A percentile compares a stretch with the other conserved stretches of the same genome.
phyloP scores from a whole-genome alignment of 2,888 invertebrate genomes.

The Mechanitis messenoides region DNA sequence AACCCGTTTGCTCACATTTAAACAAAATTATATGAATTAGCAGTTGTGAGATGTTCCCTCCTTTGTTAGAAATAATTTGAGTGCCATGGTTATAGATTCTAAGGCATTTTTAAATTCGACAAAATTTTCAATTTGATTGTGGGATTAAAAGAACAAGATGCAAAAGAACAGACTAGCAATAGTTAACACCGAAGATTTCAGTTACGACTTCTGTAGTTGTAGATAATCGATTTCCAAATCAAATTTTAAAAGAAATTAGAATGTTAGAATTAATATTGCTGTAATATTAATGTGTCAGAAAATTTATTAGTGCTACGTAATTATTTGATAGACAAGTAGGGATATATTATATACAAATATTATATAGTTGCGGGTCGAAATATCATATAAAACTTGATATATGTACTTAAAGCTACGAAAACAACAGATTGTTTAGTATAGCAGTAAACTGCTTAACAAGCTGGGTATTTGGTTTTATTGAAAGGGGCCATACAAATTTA shows the following conservation, averaged over 20 bases:
- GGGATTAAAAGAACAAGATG: constrained; percentile 22
- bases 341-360: constrained; percentile 48
- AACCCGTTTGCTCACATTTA: constrained; percentile 61
- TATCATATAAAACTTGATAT: constrained; percentile 41
- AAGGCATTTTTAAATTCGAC: constrained; percentile 66
- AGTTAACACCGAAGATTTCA: constrained; percentile 10
- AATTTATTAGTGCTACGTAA: constrained; percentile 66
- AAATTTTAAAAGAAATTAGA: not conserved
- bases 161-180: constrained; percentile 13
- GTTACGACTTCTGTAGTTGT: constrained; percentile 1
- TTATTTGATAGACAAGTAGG: constrained; percentile 60
- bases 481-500: constrained; percentile 61
- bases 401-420: constrained; percentile 61
- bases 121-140: constrained; percentile 49
- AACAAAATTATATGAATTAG: constrained; percentile 36
- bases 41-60: constrained; percentile 74
- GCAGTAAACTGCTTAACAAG: constrained; percentile 51
- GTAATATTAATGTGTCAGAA: constrained; percentile 61
- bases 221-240: constrained; percentile 2
- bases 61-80: constrained; percentile 71
- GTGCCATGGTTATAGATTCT: constrained; percentile 71
- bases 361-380: constrained; percentile 32
- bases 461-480: constrained; percentile 52
- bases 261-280: constrained; percentile 35
- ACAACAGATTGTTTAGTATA: constrained; percentile 33